These are phyloP conservation scores for Noctua janthina DNA, from an alignment of 2,888 invertebrate species.

Conservation along the genomic window DNA sequence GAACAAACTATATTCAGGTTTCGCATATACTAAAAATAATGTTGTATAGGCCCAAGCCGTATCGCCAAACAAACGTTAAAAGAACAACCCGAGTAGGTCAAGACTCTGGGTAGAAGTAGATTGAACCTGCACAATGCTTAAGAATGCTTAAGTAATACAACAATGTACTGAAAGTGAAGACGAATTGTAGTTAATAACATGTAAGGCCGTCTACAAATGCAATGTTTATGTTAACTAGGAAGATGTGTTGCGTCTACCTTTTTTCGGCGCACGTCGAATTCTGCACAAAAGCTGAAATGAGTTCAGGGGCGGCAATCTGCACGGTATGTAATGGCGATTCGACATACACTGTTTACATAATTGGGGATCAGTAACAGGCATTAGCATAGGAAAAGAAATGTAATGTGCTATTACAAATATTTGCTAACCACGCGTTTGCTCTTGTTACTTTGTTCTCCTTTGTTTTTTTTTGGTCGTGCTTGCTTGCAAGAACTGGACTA, in stretches of 20 bases:
- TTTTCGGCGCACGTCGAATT: constrained; percentile 74
- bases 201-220: constrained; percentile 70
- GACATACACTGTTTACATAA: constrained; percentile 66
- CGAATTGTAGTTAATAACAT: constrained; percentile 53
- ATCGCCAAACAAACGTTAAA: constrained; percentile 40
- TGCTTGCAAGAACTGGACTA: constrained; percentile 15
- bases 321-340: constrained; percentile 65
- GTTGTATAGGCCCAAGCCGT: background rate
- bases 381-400: constrained; percentile 60
- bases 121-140: constrained; percentile 33
- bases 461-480: constrained; percentile 29
- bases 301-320: constrained; percentile 72
- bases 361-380: constrained; percentile 59
- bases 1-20: too few species aligned
- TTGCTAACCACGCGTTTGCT: constrained; percentile 18
- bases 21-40: too few species aligned
- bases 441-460: constrained; percentile 22
- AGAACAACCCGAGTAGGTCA: constrained; percentile 55
- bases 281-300: constrained; percentile 72
- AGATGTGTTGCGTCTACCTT: constrained; percentile 69
- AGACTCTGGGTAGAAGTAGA: constrained; percentile 32
- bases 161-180: constrained; percentile 67
- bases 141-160: constrained; percentile 63
- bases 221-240: constrained; percentile 79
- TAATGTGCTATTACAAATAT: constrained; percentile 34